phyloP scores from a whole-genome alignment of 1,140 invertebrate genomes.

The Drosophila seguyi region DNA sequence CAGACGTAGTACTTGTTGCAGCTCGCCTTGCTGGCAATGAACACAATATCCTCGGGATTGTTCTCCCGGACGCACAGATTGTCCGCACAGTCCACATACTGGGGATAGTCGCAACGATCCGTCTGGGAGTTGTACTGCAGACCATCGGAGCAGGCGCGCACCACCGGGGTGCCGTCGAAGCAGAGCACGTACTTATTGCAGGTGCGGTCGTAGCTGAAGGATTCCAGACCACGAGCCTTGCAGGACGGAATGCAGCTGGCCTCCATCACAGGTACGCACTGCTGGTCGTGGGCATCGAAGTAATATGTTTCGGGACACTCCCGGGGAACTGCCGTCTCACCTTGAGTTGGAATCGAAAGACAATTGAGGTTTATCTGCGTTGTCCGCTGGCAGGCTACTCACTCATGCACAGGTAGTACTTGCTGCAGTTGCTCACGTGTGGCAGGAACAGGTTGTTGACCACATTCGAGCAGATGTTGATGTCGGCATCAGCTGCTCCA shows the following conservation, averaged over 20 bases:
- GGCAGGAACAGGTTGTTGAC: slow-evolving; percentile 66
- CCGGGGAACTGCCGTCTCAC: slow-evolving; percentile 35
- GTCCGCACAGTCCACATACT: slow-evolving; percentile 76
- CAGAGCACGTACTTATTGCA: slow-evolving; percentile 79
- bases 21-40: slow-evolving; percentile 62
- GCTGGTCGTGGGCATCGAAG: slow-evolving; percentile 67
- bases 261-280: slow-evolving; percentile 54
- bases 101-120: slow-evolving; percentile 77
- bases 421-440: slow-evolving; percentile 55
- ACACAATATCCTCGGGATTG: slow-evolving; percentile 61
- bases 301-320: slow-evolving; percentile 29
- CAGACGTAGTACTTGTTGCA: slow-evolving; percentile 76
- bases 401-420: slow-evolving; percentile 74
- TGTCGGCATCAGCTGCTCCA: background rate
- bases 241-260: slow-evolving; percentile 62
- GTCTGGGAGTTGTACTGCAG: slow-evolving; percentile 72
- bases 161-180: slow-evolving; percentile 52
- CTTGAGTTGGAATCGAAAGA: slow-evolving; percentile 4
- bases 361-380: background rate
- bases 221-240: slow-evolving; percentile 42
- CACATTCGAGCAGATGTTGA: slow-evolving; percentile 71
- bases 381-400: background rate
- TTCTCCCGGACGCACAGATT: slow-evolving; percentile 70
- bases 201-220: slow-evolving; percentile 74
- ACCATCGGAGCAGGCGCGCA: slow-evolving; percentile 64